phyloP scores from a whole-genome alignment of 2,113 vertebrate species.

The Thermophis baileyi region DNA sequence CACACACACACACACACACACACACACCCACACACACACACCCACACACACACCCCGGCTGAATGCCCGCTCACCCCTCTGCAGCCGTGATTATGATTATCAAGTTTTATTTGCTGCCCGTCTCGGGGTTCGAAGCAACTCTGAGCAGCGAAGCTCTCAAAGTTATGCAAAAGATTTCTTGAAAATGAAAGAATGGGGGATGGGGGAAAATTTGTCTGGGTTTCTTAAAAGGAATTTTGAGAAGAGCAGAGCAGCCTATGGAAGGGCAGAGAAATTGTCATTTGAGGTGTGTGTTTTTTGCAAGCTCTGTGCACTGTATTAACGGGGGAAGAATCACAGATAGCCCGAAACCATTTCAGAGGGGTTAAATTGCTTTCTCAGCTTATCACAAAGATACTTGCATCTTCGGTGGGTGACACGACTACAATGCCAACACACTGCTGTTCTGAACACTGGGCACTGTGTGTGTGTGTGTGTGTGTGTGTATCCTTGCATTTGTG shows the following conservation, averaged over 20 bases:
- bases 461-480: neutral
- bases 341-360: neutral
- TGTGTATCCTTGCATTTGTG: neutral
- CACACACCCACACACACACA: no score
- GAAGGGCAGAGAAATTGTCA: neutral
- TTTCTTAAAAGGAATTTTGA: neutral
- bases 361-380: neutral
- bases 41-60: no score
- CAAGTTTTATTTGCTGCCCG: neutral
- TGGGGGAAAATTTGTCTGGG: neutral
- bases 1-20: neutral
- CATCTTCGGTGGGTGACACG: neutral
- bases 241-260: neutral
- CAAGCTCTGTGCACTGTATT: neutral
- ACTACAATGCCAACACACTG: neutral
- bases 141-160: neutral
- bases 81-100: neutral
- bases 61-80: neutral
- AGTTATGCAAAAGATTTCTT: neutral
- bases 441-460: neutral
- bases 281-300: neutral
- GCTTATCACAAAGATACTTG: neutral
- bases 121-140: no score
- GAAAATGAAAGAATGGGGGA: neutral
- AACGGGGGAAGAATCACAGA: fast-evolving